Evolutionary conservation across 1,140 invertebrate species (phyloP).

Genomic region (Drosophila hydei): DNA sequence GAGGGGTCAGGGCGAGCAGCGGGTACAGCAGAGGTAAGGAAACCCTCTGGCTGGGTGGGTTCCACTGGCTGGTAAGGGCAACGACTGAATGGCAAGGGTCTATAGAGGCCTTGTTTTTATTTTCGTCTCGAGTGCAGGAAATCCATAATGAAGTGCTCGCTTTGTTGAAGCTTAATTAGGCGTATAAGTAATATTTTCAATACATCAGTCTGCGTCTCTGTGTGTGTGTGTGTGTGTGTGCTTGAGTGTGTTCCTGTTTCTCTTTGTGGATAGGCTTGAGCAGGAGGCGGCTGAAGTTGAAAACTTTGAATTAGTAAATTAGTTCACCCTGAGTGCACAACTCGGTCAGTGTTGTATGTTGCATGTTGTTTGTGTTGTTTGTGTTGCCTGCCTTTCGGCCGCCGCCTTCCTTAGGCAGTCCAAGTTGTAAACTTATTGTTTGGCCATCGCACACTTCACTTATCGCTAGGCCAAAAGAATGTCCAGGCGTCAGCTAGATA

Average conservation of each 20-base stretch:
- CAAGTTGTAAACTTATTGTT: conserved; percentile 12
- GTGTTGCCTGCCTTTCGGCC: no score
- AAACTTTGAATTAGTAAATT: conserved; percentile 71
- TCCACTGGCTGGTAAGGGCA: no score
- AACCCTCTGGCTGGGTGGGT: no score
- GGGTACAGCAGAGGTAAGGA: no score
- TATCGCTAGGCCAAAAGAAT: not conserved
- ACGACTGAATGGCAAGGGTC: no score
- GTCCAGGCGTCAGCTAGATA: not conserved
- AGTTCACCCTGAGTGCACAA: conserved; percentile 74
- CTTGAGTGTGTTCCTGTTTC: not conserved
- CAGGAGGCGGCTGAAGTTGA: conserved; percentile 24
- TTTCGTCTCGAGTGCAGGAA: conserved; percentile 60
- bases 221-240: not conserved
- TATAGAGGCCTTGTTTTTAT: conserved; percentile 27
- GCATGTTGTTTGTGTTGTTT: no score
- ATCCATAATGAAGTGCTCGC: conserved; percentile 80
- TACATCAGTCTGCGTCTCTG: not conserved
- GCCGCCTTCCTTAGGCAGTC: conserved; percentile 2
- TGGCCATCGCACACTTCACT: conserved; percentile 32
- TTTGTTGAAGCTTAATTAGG: conserved; percentile 79
- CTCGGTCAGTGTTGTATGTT: conserved; percentile 45
- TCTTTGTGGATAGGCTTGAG: no score
- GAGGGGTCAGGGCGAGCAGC: no score
- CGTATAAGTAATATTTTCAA: conserved; percentile 79